phyloP scores from a whole-genome alignment of 2,113 vertebrate genomes.

The Corythoichthys haematopterus region DNA sequence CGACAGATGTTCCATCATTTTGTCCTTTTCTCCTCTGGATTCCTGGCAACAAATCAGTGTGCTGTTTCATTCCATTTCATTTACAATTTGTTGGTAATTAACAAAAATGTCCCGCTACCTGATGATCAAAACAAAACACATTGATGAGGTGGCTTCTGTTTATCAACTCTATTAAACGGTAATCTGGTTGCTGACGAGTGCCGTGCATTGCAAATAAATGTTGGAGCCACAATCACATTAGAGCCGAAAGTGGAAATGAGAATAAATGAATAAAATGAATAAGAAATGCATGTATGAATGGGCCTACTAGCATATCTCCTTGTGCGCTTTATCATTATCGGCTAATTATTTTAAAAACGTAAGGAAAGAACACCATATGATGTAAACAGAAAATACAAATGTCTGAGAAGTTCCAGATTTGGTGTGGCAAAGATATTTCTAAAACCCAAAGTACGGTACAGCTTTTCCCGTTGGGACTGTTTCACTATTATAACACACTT shows the following conservation, averaged over 20 bases:
- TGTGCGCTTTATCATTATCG: too few relatives aligned
- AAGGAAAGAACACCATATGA: too few relatives aligned
- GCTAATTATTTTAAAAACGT: not conserved
- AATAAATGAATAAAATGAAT: not conserved
- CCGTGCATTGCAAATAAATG: constrained; percentile 17
- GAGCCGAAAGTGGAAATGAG: not conserved
- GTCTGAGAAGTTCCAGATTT: too few relatives aligned
- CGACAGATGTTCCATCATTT: constrained; percentile 27
- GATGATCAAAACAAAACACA: constrained; percentile 42
- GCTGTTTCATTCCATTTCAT: constrained; percentile 39
- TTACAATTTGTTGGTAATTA: constrained; percentile 50
- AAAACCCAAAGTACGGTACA: too few relatives aligned
- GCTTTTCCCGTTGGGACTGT: too few relatives aligned
- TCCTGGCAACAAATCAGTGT: constrained; percentile 24
- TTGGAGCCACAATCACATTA: not conserved
- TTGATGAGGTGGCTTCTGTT: constrained; percentile 46
- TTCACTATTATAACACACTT: too few relatives aligned
- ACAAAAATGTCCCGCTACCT: constrained; percentile 37
- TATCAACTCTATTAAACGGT: constrained; percentile 31
- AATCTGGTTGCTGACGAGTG: constrained; percentile 13
- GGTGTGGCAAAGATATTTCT: too few relatives aligned
- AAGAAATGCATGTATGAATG: not conserved
- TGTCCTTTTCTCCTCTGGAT: constrained; percentile 23
- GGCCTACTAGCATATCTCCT: too few relatives aligned
- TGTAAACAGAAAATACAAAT: too few relatives aligned